phyloP scores from a whole-genome alignment of 2,113 vertebrate species.

The Narcine bancroftii region DNA sequence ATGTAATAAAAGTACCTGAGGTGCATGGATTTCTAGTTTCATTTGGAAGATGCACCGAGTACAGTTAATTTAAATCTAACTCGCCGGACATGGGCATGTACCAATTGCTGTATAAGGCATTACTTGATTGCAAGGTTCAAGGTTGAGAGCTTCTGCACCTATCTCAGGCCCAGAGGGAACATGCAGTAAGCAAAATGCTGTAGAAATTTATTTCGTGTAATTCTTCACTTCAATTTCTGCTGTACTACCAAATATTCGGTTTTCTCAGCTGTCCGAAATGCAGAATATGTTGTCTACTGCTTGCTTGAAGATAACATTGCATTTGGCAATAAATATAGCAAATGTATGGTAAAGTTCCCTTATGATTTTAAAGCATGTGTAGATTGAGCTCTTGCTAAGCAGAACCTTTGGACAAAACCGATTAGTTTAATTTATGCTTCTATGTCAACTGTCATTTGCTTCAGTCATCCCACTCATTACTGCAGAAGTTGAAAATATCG shows the following conservation, averaged over 20 bases:
- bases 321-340: slow-evolving; percentile 63
- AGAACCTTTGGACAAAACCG: slow-evolving; percentile 55
- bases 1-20: slow-evolving; percentile 51
- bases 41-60: slow-evolving; percentile 56
- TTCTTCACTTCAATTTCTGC: slow-evolving; percentile 52
- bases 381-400: slow-evolving; percentile 58
- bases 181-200: slow-evolving; percentile 59
- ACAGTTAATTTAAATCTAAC: slow-evolving; percentile 45
- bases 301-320: slow-evolving; percentile 65
- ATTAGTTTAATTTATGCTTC: slow-evolving; percentile 61
- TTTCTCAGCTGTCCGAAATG: slow-evolving; percentile 65
- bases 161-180: slow-evolving; percentile 55
- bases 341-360: slow-evolving; percentile 54
- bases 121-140: slow-evolving; percentile 53
- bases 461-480: slow-evolving; percentile 50
- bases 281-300: slow-evolving; percentile 66
- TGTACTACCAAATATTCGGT: slow-evolving; percentile 61
- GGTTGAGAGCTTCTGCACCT: slow-evolving; percentile 47
- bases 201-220: slow-evolving; percentile 47
- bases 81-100: slow-evolving; percentile 53
- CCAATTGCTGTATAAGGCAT: slow-evolving; percentile 59
- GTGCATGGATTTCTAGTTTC: slow-evolving; percentile 56
- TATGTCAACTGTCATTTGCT: slow-evolving; percentile 63
- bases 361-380: slow-evolving; percentile 60
- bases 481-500: slow-evolving; percentile 60